Evolutionary conservation across 64 coral and sea anemone genomes (phyloP).

Genomic region (Trachythela sp.): DNA sequence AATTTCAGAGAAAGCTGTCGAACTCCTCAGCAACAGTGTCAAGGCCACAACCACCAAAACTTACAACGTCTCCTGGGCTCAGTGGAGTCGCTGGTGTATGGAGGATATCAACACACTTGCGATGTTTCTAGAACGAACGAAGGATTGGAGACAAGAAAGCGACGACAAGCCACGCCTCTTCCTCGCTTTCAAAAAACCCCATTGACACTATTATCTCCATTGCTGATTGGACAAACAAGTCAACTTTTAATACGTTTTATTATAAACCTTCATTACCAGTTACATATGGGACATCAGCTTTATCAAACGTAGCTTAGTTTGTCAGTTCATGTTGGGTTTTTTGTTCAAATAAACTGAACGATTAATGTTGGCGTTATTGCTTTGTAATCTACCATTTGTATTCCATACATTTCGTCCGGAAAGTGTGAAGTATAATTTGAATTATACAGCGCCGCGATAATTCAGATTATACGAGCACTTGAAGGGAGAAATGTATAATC

Average conservation of each 20-base stretch:
- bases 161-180: background rate
- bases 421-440: background rate
- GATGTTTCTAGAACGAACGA: background rate
- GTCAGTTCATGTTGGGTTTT: too few relatives aligned
- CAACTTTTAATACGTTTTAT: constrained; percentile 45
- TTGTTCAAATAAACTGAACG: too few relatives aligned
- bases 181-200: background rate
- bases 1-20: constrained; percentile 1
- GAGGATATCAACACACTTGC: background rate
- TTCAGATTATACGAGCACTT: too few relatives aligned
- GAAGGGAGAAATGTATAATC: too few relatives aligned
- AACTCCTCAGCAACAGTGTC: background rate
- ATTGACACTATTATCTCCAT: background rate
- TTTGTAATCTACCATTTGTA: background rate
- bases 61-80: constrained; percentile 7
- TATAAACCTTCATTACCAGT: too few relatives aligned
- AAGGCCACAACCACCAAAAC: background rate
- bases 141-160: background rate
- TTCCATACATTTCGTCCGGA: constrained; percentile 22
- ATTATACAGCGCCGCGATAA: background rate
- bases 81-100: background rate
- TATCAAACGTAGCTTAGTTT: too few relatives aligned
- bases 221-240: constrained; percentile 20
- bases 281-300: too few relatives aligned
- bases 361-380: background rate